Evolutionary conservation across 2,797 vertebrate species (phyloP), one percentile per base, ranked within the genome.

Genomic region (Molothrus ater): DNA sequence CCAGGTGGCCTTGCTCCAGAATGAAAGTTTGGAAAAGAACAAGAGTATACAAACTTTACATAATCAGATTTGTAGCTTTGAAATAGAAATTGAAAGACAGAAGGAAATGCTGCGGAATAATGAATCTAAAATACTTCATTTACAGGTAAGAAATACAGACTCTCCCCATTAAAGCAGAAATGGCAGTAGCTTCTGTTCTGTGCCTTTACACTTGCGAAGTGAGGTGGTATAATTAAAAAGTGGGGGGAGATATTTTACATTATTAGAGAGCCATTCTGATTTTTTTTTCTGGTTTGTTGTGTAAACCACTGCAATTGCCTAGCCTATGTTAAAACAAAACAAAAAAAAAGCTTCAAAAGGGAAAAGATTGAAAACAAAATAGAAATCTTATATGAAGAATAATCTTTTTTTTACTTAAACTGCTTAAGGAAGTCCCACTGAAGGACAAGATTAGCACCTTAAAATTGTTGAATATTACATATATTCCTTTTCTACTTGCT

Each of bases 11-110:
- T 91, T 98, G 96, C 97, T 98, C 86, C 98, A 98, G 94, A 98
- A 98, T 86, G 98, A 98, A 94, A 98, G 98, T 87, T 98, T 98
- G 65, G 98, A 98, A 91, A 98, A 98, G 89, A 98, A 98, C 96
- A 98, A 98, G 97, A 98, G 98, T 95, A 98, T 98, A 74, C 98
- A 98, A 79, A 97, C 98, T 91, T 89, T 98, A 94, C 98, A 98
- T 95, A 98, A 98, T 87, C 98, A 98, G 94, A 98, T 98, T 92
- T 98, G 98, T 83, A 98, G 97, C 97, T 98, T 98, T 79, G 98
- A 98, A 88, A 97, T 98, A 73, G 98, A 98, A 90, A 98, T 98
- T 28, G 98, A 98, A 96, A 97, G 98, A 88, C 98, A 98, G 73
- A 98, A 98, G 97, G 98, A 98, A 73, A 98, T 98, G 97, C 97